A percentile compares a stretch with the other conserved stretches of the same genome.
Conservation (phyloP, 2,113 vertebrate species). For the Mustelus asterias region DNA sequence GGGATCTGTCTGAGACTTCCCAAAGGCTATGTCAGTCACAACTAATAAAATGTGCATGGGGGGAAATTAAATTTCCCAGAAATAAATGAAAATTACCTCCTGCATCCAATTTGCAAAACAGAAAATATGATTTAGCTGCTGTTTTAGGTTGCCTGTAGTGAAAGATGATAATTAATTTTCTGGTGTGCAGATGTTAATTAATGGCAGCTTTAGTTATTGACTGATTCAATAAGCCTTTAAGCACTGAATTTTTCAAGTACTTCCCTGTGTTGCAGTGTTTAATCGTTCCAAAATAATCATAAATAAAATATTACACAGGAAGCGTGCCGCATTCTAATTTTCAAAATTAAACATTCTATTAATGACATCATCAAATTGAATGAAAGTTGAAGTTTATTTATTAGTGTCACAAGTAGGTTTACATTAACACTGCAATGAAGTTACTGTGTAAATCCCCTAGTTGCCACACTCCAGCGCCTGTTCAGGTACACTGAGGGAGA, state of each 20-base stretch:
- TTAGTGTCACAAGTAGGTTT: too few relatives aligned
- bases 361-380: background rate
- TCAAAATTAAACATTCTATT: background rate
- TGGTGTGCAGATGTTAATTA: background rate
- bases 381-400: background rate
- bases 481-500: too few relatives aligned
- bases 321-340: background rate
- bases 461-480: too few relatives aligned
- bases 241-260: background rate
- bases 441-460: too few relatives aligned
- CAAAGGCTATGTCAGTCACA: too few relatives aligned
- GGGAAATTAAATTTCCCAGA: background rate
- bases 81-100: background rate
- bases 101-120: background rate
- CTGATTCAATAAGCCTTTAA: background rate
- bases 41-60: slow-evolving; percentile 2
- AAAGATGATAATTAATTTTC: slow-evolving; percentile 21
- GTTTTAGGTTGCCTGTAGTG: background rate
- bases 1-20: background rate
- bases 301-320: background rate
- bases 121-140: background rate
- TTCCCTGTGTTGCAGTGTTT: background rate
- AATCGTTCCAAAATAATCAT: background rate
- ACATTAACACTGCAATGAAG: too few relatives aligned
- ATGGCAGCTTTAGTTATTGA: background rate